phyloP scores from a whole-genome alignment of 1,140 invertebrate species.

The Tenebrio molitor region DNA sequence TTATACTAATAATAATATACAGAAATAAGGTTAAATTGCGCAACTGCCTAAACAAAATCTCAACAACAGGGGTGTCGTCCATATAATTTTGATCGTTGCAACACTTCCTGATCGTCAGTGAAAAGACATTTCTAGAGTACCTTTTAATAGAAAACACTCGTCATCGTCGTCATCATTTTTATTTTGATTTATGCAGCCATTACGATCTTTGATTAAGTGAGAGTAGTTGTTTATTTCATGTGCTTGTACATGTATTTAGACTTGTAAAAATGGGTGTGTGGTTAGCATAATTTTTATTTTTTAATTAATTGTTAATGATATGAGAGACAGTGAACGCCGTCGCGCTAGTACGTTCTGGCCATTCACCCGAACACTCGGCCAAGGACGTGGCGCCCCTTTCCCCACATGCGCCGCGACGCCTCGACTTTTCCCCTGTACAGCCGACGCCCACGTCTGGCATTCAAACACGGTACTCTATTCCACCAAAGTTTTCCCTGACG shows the following conservation, averaged over 20 bases:
- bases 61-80: not conserved
- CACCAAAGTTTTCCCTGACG: slow-evolving; percentile 12
- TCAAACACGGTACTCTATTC: slow-evolving; percentile 43
- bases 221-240: not conserved
- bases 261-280: not conserved
- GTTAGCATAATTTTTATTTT: not conserved
- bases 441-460: slow-evolving; percentile 42
- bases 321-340: slow-evolving; percentile 20
- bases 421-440: slow-evolving; percentile 18
- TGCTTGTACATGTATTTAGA: not conserved
- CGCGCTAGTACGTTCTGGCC: slow-evolving; percentile 53
- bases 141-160: no score
- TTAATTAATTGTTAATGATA: slow-evolving; percentile 29
- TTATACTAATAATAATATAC: no score
- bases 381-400: slow-evolving; percentile 57
- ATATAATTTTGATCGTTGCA: no score
- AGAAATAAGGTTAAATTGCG: slow-evolving; percentile 18
- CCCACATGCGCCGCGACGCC: slow-evolving; percentile 48
- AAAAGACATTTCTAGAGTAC: no score
- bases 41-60: slow-evolving; percentile 10
- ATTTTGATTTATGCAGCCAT: not conserved
- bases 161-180: no score
- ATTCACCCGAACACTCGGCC: slow-evolving; percentile 63
- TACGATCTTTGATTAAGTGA: not conserved
- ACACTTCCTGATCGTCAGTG: no score